Percentiles rank a stretch among this genome's conserved stretches.
Evolutionary conservation across 2,888 invertebrate genomes (phyloP).

Genomic region (Cephus nigrinus): DNA sequence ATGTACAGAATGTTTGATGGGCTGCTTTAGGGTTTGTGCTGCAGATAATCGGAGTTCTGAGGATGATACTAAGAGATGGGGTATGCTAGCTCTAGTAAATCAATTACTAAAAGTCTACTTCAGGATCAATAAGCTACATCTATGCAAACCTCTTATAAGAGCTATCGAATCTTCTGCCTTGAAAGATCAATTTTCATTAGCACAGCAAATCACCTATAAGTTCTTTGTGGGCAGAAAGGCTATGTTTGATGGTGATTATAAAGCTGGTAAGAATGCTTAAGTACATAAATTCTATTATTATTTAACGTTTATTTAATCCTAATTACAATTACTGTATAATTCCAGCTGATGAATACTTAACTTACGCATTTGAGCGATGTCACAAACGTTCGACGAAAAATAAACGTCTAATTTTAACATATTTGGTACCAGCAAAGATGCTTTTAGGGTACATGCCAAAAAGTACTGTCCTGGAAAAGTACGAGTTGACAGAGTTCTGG

Average conservation of each 20-base stretch:
- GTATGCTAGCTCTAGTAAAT: conserved; percentile 96
- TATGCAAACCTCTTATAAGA: conserved; percentile 94
- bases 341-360: conserved; percentile 88
- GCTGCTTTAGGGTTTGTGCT: conserved; percentile 94
- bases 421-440: conserved; percentile 97
- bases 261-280: conserved; percentile 70
- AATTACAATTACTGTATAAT: conserved; percentile 36
- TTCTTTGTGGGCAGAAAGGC: conserved; percentile 98
- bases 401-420: conserved; percentile 92
- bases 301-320: background rate
- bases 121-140: conserved; percentile 87
- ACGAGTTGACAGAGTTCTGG: conserved; percentile 90
- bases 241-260: conserved; percentile 98
- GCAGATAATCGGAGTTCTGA: conserved; percentile 92
- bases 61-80: conserved; percentile 93
- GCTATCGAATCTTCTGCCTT: conserved; percentile 94
- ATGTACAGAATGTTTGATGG: conserved; percentile 92
- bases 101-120: conserved; percentile 98
- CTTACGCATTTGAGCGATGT: conserved; percentile 94
- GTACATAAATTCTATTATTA: background rate
- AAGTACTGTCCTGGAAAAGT: conserved; percentile 82
- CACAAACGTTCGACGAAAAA: conserved; percentile 84
- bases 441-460: conserved; percentile 95
- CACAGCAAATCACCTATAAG: conserved; percentile 96
- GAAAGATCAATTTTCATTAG: conserved; percentile 89